These are phyloP conservation scores for Trinectes maculatus DNA, from an alignment of 2,113 vertebrate genomes.

Conservation along the genomic window DNA sequence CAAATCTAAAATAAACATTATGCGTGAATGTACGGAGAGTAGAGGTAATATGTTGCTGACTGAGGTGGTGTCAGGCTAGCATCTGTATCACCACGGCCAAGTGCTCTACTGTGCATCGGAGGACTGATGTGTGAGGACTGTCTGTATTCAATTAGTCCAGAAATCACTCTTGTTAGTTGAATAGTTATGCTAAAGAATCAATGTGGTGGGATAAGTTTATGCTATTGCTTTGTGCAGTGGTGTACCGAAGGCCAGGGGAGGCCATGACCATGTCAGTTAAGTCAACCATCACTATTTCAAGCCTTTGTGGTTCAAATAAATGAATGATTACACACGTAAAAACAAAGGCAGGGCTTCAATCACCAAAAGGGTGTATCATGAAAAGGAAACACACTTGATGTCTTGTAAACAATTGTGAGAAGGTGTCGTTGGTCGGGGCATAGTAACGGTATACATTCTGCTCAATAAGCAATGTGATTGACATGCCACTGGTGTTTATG, in stretches of 20 bases:
- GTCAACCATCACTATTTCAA: slow-evolving; percentile 82
- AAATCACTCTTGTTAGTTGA: slow-evolving; percentile 23
- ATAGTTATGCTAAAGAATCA: slow-evolving; percentile 42
- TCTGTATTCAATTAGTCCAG: slow-evolving; percentile 24
- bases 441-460: slow-evolving; percentile 82
- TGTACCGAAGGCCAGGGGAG: slow-evolving; percentile 10
- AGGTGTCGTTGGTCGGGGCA: slow-evolving; percentile 66
- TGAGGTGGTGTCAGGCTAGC: slow-evolving; percentile 72
- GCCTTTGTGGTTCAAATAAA: slow-evolving; percentile 76
- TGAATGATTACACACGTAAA: slow-evolving; percentile 53
- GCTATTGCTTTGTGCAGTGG: slow-evolving; percentile 59
- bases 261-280: slow-evolving; percentile 23
- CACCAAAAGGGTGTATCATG: slow-evolving; percentile 44
- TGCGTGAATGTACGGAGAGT: slow-evolving; percentile 75
- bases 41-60: slow-evolving; percentile 85
- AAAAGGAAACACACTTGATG: slow-evolving; percentile 68
- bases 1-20: slow-evolving; percentile 64
- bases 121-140: slow-evolving; percentile 31
- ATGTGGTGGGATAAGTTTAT: slow-evolving; percentile 33
- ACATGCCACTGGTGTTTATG: slow-evolving; percentile 78
- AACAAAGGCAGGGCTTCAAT: slow-evolving; percentile 70
- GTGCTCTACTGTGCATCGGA: slow-evolving; percentile 75
- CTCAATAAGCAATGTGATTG: slow-evolving; percentile 76
- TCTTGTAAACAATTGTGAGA: slow-evolving; percentile 82
- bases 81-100: slow-evolving; percentile 73